These are phyloP conservation scores for Amblyopsis rosae DNA, from an alignment of 2,113 vertebrate genomes.

Conservation along the genomic window DNA sequence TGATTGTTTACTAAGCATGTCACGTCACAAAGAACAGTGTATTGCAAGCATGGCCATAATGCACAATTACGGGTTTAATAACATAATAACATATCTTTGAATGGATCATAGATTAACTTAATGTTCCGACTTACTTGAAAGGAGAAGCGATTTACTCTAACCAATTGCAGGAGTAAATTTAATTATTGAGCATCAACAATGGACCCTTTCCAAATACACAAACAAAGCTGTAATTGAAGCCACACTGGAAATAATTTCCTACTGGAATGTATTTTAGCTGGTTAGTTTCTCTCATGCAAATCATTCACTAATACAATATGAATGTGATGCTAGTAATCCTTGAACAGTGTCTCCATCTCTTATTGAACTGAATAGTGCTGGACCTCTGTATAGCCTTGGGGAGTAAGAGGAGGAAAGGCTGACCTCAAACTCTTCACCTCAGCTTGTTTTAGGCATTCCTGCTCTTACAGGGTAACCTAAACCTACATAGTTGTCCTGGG, in stretches of 20 bases:
- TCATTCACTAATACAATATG: not conserved
- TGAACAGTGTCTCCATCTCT: not conserved
- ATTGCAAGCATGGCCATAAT: not conserved
- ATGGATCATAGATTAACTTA: not conserved
- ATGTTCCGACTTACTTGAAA: not conserved
- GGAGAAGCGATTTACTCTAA: not conserved
- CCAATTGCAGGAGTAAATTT: no score
- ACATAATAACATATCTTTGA: not conserved
- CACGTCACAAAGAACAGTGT: no score
- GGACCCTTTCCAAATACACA: not conserved
- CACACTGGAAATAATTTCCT: not conserved
- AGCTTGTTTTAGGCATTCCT: conserved; percentile 52
- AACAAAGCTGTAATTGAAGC: not conserved
- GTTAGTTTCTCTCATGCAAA: not conserved
- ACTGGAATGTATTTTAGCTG: not conserved
- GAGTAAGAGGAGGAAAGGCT: conserved; percentile 39
- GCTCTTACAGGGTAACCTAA: conserved; percentile 44
- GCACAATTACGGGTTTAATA: conserved; percentile 1
- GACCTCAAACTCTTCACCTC: conserved; percentile 52
- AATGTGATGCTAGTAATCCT: not conserved
- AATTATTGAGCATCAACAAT: not conserved
- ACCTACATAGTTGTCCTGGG: conserved; percentile 11
- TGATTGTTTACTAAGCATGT: not conserved
- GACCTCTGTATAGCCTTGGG: conserved; percentile 12
- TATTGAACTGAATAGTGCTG: conserved; percentile 12